Conservation (phyloP, 2,888 invertebrate species). For the Leptodirus hochenwartii region DNA sequence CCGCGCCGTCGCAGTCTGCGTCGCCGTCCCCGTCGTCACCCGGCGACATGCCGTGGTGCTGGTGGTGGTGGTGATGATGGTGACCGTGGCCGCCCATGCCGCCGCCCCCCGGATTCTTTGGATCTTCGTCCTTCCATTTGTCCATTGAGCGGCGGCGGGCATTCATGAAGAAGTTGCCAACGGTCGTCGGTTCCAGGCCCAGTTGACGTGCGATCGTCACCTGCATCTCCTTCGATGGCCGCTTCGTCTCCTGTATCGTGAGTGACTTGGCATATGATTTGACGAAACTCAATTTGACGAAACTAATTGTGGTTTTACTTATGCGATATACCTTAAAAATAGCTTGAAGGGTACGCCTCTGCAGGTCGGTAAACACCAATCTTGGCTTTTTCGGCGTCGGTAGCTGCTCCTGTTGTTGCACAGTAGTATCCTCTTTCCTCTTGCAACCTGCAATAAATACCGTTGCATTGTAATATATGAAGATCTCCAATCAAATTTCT, state of each 20-base stretch:
- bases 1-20: slow-evolving; percentile 34
- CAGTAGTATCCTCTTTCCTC: slow-evolving; percentile 81
- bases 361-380: slow-evolving; percentile 99
- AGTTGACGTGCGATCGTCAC: slow-evolving; percentile 95
- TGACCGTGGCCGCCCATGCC: too few species aligned
- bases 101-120: too few species aligned
- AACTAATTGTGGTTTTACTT: not conserved
- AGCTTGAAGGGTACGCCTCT: slow-evolving; percentile 98
- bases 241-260: slow-evolving; percentile 75
- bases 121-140: slow-evolving; percentile 94
- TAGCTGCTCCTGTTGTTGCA: slow-evolving; percentile 54
- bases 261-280: too few species aligned
- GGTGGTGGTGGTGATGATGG: too few species aligned
- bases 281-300: not conserved
- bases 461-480: slow-evolving; percentile 7
- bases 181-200: slow-evolving; percentile 92
- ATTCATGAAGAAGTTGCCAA: slow-evolving; percentile 99
- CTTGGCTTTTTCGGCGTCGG: slow-evolving; percentile 98
- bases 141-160: slow-evolving; percentile 95
- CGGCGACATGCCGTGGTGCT: slow-evolving; percentile 85
- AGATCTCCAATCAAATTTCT: slow-evolving; percentile 1
- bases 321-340: slow-evolving; percentile 85
- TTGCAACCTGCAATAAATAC: slow-evolving; percentile 60
- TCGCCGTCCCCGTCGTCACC: slow-evolving; percentile 98
- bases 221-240: slow-evolving; percentile 99